A percentile compares a stretch with the other conserved stretches of the same genome.
phyloP scores from a whole-genome alignment of 2,888 invertebrate genomes.

The Melieria crassipennis region DNA sequence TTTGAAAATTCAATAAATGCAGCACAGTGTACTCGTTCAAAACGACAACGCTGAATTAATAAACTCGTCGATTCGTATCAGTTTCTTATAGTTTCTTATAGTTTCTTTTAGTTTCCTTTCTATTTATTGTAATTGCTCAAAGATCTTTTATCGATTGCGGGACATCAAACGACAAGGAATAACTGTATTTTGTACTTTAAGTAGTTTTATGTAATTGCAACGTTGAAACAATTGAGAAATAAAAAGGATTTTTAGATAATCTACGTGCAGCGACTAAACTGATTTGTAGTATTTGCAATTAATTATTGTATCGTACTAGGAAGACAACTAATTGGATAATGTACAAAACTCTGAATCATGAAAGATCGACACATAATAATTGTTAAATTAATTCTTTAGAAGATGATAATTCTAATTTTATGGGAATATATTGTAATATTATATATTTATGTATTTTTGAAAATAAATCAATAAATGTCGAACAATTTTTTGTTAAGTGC shows the following conservation, averaged over 20 bases:
- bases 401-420: too few relatives aligned
- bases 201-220: conserved; percentile 23
- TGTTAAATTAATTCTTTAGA: conserved; percentile 17
- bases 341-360: conserved; percentile 29
- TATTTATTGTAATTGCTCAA: conserved; percentile 3
- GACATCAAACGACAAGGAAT: conserved; percentile 2
- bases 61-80: not conserved
- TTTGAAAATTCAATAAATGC: not conserved
- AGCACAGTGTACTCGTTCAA: not conserved
- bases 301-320: not conserved
- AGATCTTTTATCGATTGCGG: conserved; percentile 10
- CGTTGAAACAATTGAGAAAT: conserved; percentile 9
- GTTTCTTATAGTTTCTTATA: not conserved
- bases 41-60: not conserved
- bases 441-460: conserved; percentile 27
- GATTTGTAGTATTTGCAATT: not conserved
- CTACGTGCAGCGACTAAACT: not conserved
- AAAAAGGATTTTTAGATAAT: conserved; percentile 15
- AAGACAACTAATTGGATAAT: not conserved
- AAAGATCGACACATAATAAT: conserved; percentile 36
- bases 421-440: too few relatives aligned
- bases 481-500: conserved; percentile 31
- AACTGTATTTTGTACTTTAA: conserved; percentile 35
- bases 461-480: not conserved
- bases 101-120: not conserved